Base-by-base conservation (phyloP, 2,113 vertebrate species). In the Pachypanchax playfairii region DNA sequence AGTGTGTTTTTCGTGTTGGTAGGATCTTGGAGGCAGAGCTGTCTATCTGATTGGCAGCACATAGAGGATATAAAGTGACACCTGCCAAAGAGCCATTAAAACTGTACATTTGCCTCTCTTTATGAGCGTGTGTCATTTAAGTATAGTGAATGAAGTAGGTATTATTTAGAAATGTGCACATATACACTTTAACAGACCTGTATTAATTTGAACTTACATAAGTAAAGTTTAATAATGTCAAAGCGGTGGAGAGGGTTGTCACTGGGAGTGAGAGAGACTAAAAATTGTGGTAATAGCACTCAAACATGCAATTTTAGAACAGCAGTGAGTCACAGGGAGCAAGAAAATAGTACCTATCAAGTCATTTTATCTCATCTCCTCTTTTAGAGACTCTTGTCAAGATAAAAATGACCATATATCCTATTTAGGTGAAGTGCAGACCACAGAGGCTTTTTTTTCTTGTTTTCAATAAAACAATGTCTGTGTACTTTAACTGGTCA, bases 41-140 rank as follows among this genome's bases (percentile, higher is more conserved):
- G 75, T 85, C 82, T 80, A 47, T 77, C 61, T 85, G 75, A 90
- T 55, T 86, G 89, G 83, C 85, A 87, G 75, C 77, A 82, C 70
- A 73, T 58, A 79, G 61, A 59, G 49, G 75, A 47, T 58, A 77
- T 79, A 66, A 78, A 82, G 77, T 79, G 83, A 87, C 80, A 85
- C 79, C 83, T 90, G 84, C 54, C 81, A 81, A 74, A 65, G 48
- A 77, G 72, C 59, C 80, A 79, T 66, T 79, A 68, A 80, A 18
- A 22, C 43, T 65, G 39, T 47, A 64, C 52, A 42, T 49, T 57
- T 48, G 57, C 39, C 18, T 56, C 29, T 65, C 29, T 61, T 52
- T 54, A 35, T 59, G 53, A 51, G 57, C 50, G 65, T 53, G 53
- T 51, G 20, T 80, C 63, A 77, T 29, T 13, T 71, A 35, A 65